A percentile compares a stretch with the other conserved stretches of the same genome.
Evolutionary conservation across 2,888 invertebrate genomes (phyloP).

Genomic region (Drosophila kuntzei): DNA sequence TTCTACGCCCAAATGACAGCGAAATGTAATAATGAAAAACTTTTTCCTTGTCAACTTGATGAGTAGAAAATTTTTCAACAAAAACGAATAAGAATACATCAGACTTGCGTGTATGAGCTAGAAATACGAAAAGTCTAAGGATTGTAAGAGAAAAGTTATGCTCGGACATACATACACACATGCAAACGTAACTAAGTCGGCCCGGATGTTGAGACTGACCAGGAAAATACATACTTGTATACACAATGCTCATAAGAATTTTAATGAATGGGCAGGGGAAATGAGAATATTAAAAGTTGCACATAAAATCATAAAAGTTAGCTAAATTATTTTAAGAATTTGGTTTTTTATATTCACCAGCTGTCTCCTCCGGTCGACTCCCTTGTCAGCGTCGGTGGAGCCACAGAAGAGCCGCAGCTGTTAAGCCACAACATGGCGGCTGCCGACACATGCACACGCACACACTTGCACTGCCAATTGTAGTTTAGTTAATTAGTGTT

Average conservation of each 20-base stretch:
- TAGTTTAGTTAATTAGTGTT: too few relatives aligned
- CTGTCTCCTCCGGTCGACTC: too few relatives aligned
- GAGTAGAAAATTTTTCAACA: constrained; percentile 79
- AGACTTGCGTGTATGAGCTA: constrained; percentile 32
- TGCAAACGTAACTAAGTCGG: too few relatives aligned
- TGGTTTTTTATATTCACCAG: too few relatives aligned
- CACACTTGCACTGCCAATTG: too few relatives aligned
- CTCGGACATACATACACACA: not conserved
- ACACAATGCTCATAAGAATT: not conserved
- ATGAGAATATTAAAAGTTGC: not conserved
- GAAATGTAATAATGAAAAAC: constrained; percentile 84
- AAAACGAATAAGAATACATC: constrained; percentile 26
- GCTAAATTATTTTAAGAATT: too few relatives aligned
- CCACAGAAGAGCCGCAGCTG: too few relatives aligned
- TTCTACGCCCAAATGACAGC: constrained; percentile 82
- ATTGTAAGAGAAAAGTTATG: constrained; percentile 4
- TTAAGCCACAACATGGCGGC: too few relatives aligned
- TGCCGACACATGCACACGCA: too few relatives aligned
- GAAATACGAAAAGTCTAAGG: constrained; percentile 54
- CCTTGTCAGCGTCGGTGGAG: too few relatives aligned
- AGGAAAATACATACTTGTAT: not conserved
- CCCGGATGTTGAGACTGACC: not conserved
- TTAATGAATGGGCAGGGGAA: not conserved
- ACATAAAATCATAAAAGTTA: too few relatives aligned
- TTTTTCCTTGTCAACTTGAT: constrained; percentile 84